These are phyloP conservation scores for Salmo trutta DNA, from an alignment of 2,797 vertebrate genomes.

Conservation along the genomic window DNA sequence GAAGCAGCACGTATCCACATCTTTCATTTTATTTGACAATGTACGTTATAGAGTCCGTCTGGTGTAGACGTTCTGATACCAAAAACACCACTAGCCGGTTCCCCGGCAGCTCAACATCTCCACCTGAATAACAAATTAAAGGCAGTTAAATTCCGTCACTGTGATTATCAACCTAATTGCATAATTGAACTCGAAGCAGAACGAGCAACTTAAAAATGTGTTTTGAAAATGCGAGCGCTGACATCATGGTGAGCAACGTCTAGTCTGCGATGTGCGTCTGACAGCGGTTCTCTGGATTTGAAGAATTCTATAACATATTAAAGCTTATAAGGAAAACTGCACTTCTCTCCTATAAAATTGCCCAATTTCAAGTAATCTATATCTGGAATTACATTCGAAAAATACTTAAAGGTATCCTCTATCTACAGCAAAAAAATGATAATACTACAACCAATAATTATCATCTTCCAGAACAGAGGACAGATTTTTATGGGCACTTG, in stretches of 20 bases:
- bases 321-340: conserved; percentile 70
- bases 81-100: conserved; percentile 35
- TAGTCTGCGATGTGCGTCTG: conserved; percentile 54
- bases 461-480: conserved; percentile 81
- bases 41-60: conserved; percentile 45
- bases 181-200: conserved; percentile 64
- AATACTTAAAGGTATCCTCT: conserved; percentile 78
- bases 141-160: conserved; percentile 68
- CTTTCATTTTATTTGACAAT: conserved; percentile 52
- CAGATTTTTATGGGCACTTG: conserved; percentile 79
- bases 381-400: conserved; percentile 79
- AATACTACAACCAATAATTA: conserved; percentile 84
- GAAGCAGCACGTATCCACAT: conserved; percentile 44
- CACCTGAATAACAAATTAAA: conserved; percentile 71
- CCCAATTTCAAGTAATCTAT: conserved; percentile 81
- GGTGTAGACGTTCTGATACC: conserved; percentile 52
- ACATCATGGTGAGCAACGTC: conserved; percentile 60
- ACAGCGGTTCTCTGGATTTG: conserved; percentile 69
- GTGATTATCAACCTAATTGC: conserved; percentile 71
- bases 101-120: conserved; percentile 63
- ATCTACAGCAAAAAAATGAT: conserved; percentile 80
- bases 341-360: conserved; percentile 73
- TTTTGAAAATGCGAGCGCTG: conserved; percentile 59
- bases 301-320: conserved; percentile 77
- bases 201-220: conserved; percentile 61